A percentile compares a stretch with the other conserved stretches of the same genome.
phyloP scores from a whole-genome alignment of 2,888 invertebrate genomes.

The Synergus itoensis region DNA sequence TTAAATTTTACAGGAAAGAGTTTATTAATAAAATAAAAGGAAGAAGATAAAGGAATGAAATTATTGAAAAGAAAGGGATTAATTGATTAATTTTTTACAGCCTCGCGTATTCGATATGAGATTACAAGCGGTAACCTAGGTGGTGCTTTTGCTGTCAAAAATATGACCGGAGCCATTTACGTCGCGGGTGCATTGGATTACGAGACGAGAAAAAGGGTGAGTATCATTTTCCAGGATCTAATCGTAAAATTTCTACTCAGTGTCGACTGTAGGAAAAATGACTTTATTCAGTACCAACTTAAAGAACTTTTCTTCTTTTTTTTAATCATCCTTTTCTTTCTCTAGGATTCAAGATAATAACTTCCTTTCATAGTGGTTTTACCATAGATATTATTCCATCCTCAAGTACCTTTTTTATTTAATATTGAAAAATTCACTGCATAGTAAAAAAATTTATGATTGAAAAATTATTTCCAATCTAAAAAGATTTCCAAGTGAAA shows the following conservation, averaged over 20 bases:
- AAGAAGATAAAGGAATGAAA: neutral
- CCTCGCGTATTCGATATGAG: slow-evolving; percentile 99
- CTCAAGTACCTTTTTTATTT: neutral
- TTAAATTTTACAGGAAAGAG: slow-evolving; percentile 45
- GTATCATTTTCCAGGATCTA: slow-evolving; percentile 72
- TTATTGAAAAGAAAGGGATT: neutral
- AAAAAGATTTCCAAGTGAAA: neutral
- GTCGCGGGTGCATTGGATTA: slow-evolving; percentile 98
- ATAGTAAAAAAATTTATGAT: neutral
- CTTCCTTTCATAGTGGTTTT: slow-evolving; percentile 3
- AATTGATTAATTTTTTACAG: slow-evolving; percentile 79
- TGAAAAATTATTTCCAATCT: neutral
- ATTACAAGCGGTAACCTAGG: slow-evolving; percentile 99
- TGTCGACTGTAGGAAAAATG: neutral
- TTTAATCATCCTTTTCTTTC: neutral
- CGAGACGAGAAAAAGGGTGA: slow-evolving; percentile 96
- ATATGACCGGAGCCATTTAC: slow-evolving; percentile 99
- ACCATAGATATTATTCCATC: neutral
- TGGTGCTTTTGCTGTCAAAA: slow-evolving; percentile 98
- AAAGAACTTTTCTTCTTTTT: neutral
- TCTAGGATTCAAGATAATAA: slow-evolving; percentile 12
- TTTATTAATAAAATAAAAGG: neutral
- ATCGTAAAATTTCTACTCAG: slow-evolving; percentile 16
- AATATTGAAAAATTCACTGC: neutral
- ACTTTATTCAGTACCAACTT: slow-evolving; percentile 29